Evolutionary conservation across 2,797 vertebrate species (phyloP), one percentile per base, ranked within the genome.

Genomic region (Sylvilagus floridanus): DNA sequence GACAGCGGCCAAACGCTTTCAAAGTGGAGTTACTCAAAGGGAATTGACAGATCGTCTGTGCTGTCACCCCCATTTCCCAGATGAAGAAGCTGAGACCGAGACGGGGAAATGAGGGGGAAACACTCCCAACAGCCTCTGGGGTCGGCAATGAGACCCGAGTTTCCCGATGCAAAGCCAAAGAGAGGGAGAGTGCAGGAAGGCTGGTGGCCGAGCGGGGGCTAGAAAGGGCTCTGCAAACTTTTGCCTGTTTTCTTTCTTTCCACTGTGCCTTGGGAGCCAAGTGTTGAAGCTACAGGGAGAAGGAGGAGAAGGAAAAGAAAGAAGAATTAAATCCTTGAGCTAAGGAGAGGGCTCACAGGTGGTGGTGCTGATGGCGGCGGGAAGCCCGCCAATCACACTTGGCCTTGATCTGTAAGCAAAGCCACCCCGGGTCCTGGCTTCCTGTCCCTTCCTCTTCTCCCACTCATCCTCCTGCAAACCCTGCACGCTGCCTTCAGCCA

Each of bases 51-150:
- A 21, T 57, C 63, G 87, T 63, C 26, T 75, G 4, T 42, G 22
- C 17, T 8, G 12, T 72, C 7, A 6, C 0, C 11, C 63, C 81
- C 72, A 82, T 72, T 73, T 88, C 66, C 68, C 37, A 84, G 84
- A 77, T 62, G 65, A 81, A 81, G 63, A 95, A 95, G 78, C 35
- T 57, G 63, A 95, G 68, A 65, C 30, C 30, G 42, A 90, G 42
- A 19, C 4, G 30, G 32, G 14, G 30, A n/a, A 76, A 85, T 85
- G 35, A 54, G 4, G 4, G 4, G 54, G 37, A 94, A 68, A 87
- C 17, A 42, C 9, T 75, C 26, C 76, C 50, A 26, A 16, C 0
- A 24, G 5, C 63, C 12, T 42, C 26, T 14, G 19, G 7, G n/a
- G 28, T 2, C 32, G 35, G 60, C 2, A 1, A 26, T 24, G 47